Conservation (phyloP, 1,140 invertebrate species). For the Drosophila triauraria region DNA sequence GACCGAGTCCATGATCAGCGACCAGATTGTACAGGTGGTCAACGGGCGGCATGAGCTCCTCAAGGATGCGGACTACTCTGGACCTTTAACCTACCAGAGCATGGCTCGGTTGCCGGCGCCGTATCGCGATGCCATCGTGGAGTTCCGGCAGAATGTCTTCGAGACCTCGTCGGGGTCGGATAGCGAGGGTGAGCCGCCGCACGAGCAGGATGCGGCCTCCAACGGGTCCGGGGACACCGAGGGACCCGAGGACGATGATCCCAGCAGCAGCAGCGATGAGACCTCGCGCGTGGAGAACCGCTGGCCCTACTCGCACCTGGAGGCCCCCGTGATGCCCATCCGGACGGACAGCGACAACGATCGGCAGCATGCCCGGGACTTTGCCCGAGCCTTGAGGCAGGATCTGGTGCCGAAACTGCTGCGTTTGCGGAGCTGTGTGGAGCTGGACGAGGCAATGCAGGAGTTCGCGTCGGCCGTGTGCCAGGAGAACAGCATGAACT, state of each 20-base stretch:
- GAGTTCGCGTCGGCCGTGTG: constrained; percentile 96
- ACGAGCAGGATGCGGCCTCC: constrained; percentile 85
- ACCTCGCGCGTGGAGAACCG: constrained; percentile 78
- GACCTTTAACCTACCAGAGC: constrained; percentile 93
- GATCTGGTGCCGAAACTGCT: constrained; percentile 89
- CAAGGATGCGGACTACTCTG: constrained; percentile 93
- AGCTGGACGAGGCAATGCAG: constrained; percentile 95
- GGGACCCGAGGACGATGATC: constrained; percentile 88
- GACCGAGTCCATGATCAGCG: constrained; percentile 86
- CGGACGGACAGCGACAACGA: constrained; percentile 81
- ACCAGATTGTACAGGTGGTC: constrained; percentile 87
- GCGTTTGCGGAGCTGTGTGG: constrained; percentile 85
- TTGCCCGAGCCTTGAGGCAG: constrained; percentile 85
- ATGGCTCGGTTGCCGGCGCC: constrained; percentile 92
- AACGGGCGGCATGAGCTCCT: constrained; percentile 90
- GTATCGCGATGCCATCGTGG: constrained; percentile 88
- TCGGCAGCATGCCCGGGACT: constrained; percentile 82
- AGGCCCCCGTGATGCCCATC: constrained; percentile 80
- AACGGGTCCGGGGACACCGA: constrained; percentile 90
- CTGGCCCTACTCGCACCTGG: constrained; percentile 83
- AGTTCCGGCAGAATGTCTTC: constrained; percentile 86
- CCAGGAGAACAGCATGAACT: constrained; percentile 89
- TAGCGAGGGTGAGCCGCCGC: constrained; percentile 86
- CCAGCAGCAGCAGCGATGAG: constrained; percentile 82
- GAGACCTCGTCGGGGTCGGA: constrained; percentile 86